Evolutionary conservation across 2,888 invertebrate genomes (phyloP).

Genomic region (Congeria kusceri): DNA sequence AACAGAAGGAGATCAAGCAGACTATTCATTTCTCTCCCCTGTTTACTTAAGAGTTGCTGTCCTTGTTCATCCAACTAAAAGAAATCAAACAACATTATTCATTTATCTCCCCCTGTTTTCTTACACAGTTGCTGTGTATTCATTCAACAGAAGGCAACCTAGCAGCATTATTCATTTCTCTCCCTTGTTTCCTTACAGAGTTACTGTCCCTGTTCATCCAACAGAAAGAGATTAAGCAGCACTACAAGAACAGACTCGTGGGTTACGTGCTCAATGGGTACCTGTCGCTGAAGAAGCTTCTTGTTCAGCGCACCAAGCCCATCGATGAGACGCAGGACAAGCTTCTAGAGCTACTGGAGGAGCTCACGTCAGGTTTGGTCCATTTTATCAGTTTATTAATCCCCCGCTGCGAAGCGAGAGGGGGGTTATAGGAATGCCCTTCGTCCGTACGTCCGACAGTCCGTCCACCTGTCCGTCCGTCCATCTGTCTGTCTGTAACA

Average conservation of each 20-base stretch:
- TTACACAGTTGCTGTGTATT: neutral
- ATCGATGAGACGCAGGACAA: slow-evolving; percentile 99
- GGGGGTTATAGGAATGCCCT: no score
- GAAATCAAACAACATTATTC: no score
- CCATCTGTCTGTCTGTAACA: no score
- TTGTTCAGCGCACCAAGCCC: slow-evolving; percentile 96
- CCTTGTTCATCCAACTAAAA: slow-evolving; percentile 94
- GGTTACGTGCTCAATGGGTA: slow-evolving; percentile 97
- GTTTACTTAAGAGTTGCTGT: slow-evolving; percentile 72
- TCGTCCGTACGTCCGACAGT: no score
- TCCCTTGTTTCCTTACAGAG: slow-evolving; percentile 86
- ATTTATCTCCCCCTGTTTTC: no score
- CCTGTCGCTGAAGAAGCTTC: slow-evolving; percentile 94
- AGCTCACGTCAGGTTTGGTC: slow-evolving; percentile 95
- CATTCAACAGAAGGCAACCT: neutral
- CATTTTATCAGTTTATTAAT: no score
- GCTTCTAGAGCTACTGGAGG: slow-evolving; percentile 95
- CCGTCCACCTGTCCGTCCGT: no score
- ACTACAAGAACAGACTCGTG: slow-evolving; percentile 95
- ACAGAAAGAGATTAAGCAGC: slow-evolving; percentile 93
- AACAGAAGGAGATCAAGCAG: slow-evolving; percentile 94
- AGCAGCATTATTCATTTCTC: neutral
- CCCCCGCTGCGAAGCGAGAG: no score
- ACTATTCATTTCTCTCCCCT: slow-evolving; percentile 86
- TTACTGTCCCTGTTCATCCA: slow-evolving; percentile 95